A percentile compares a stretch with the other conserved stretches of the same genome.
Evolutionary conservation across 2,888 invertebrate genomes (phyloP).

Genomic region (Steinernema hermaphroditum): DNA sequence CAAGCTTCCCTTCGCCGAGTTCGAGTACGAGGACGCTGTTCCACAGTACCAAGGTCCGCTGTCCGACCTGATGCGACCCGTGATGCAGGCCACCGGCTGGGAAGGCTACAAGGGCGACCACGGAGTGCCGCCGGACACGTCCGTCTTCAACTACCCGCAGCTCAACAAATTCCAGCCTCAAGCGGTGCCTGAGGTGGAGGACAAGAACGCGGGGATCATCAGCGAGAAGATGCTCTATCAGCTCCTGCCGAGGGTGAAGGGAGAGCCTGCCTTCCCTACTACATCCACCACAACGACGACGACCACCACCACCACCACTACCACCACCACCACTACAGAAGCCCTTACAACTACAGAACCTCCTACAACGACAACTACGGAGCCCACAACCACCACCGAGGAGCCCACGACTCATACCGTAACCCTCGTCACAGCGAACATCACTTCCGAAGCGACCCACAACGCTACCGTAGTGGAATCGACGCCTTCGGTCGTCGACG

Average conservation of each 20-base stretch:
- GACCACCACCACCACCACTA: not conserved
- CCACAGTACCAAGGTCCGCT: not conserved
- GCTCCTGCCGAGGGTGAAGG: not conserved
- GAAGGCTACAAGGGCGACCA: not conserved
- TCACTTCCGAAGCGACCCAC: not conserved
- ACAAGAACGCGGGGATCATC: constrained; percentile 7
- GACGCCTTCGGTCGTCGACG: not conserved
- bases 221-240: constrained; percentile 2
- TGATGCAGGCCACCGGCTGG: constrained; percentile 20
- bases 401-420: not conserved
- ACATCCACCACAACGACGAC: not conserved
- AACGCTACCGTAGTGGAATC: not conserved
- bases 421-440: constrained; percentile 3
- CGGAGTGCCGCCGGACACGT: not conserved
- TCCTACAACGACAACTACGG: not conserved
- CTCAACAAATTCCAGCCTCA: not conserved
- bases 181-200: not conserved
- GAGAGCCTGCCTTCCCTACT: constrained; percentile 14
- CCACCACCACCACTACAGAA: not conserved
- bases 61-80: not conserved
- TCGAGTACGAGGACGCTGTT: not conserved
- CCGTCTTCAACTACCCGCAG: not conserved
- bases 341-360: not conserved
- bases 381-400: not conserved
- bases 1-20: constrained; percentile 7